Evolutionary conservation across 2,113 vertebrate genomes (phyloP), one percentile per base, ranked within the genome.

Genomic region (Astur gentilis): DNA sequence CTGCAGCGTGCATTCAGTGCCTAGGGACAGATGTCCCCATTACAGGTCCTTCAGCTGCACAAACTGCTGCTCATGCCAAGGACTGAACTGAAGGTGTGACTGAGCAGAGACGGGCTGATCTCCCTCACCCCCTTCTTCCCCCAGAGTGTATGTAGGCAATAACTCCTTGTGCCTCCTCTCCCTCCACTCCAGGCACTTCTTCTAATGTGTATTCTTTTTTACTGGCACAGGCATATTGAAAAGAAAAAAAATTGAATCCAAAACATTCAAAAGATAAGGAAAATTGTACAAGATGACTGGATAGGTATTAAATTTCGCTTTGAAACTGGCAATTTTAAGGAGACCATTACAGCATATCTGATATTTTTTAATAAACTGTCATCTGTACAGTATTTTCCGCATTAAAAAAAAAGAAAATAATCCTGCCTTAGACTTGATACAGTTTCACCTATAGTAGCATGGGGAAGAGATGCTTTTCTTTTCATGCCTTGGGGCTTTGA

Each of bases 291-390:
- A 79, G 57, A 47, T 94, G n/a, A 60, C 36, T 64, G 26, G 26
- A 34, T 45, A 71, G 20, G 36, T 94, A 75, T 78, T 92, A 78
- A 55, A 54, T 80, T 93, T 91, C 29, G 34, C n/a, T 91, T 91
- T 4, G 34, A 58, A 93, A 96, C 52, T 95, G 38, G 29, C 32
- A 78, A 21, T 22, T 89, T 71, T 71, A 57, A 83, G 72, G 40
- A 94, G 27, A 54, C 38, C 26, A 27, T 92, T 84, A 16, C 17
- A 82, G 15, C 38, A 52, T 54, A 78, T 82, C 89, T 84, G 72
- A 70, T 91, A 60, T 66, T 92, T 95, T 84, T 10, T 78, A 94
- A 55, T 73, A 92, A 95, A 29, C 67, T 95, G 60, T 91, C 87
- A n/a, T 93, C 44, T 82, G 21, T 60, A 50, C 52, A 66, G 21